Evolutionary conservation across 1,140 invertebrate species (phyloP).

Genomic region (Lucilia cuprina): DNA sequence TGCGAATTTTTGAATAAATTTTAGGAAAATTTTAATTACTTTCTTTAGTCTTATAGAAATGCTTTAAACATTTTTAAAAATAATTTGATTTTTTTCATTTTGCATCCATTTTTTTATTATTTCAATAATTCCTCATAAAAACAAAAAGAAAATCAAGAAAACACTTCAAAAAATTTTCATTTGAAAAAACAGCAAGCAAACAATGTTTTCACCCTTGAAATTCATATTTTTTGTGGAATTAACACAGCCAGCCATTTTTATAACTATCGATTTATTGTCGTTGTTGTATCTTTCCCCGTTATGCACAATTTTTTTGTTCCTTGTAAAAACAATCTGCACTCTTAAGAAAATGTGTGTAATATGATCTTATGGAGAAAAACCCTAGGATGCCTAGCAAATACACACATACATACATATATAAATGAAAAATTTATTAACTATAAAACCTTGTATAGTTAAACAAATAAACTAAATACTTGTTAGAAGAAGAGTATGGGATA

Average conservation of each 20-base stretch:
- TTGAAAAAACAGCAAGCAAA: no score
- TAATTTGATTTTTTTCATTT: no score
- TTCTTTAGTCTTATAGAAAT: no score
- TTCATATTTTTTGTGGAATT: background rate
- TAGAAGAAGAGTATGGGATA: background rate
- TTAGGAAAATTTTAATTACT: no score
- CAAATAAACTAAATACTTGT: conserved; percentile 4
- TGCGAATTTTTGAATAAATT: no score
- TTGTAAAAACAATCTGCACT: background rate
- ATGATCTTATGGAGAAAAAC: conserved; percentile 4
- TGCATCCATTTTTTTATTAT: no score
- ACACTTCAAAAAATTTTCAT: no score
- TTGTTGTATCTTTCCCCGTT: background rate
- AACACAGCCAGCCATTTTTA: no score
- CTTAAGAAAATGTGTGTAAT: conserved; percentile 1
- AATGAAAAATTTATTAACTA: background rate
- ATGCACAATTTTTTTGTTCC: background rate
- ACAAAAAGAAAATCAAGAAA: no score
- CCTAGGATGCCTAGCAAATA: background rate
- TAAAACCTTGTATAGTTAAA: background rate
- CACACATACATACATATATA: no score
- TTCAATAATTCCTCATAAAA: no score
- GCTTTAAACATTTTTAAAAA: no score
- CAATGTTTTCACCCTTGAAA: background rate
- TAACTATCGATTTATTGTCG: background rate